phyloP scores from a whole-genome alignment of 2,888 invertebrate species.

The Schrankia costaestrigalis region DNA sequence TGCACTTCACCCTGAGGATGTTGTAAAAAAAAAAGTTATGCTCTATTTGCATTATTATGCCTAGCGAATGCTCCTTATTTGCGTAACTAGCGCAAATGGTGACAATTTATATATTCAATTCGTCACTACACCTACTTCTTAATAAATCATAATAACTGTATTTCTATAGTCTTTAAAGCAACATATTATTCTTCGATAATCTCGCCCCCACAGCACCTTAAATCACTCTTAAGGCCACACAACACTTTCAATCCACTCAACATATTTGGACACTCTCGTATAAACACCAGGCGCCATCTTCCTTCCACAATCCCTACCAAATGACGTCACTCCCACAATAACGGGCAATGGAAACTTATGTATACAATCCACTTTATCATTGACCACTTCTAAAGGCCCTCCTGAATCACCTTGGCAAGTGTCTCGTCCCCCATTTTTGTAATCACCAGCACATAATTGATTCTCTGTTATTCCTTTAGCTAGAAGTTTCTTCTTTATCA shows the following conservation, averaged over 20 bases:
- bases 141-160: no score
- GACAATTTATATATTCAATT: no score
- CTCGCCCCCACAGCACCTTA: no score
- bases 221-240: slow-evolving; percentile 67
- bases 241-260: slow-evolving; percentile 74
- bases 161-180: no score
- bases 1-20: no score
- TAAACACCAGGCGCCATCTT: slow-evolving; percentile 77
- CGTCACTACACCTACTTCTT: no score
- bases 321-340: slow-evolving; percentile 75
- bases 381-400: slow-evolving; percentile 68
- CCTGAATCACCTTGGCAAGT: slow-evolving; percentile 77
- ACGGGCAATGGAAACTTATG: slow-evolving; percentile 64
- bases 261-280: slow-evolving; percentile 65
- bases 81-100: no score
- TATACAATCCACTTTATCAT: slow-evolving; percentile 58
- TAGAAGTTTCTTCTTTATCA: slow-evolving; percentile 59
- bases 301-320: slow-evolving; percentile 76
- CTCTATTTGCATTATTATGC: no score
- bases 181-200: no score
- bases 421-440: slow-evolving; percentile 65
- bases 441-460: slow-evolving; percentile 74
- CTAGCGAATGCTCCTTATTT: no score
- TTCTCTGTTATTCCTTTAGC: slow-evolving; percentile 53
- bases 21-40: no score